A percentile compares a stretch with the other conserved stretches of the same genome.
Conservation (phyloP, 2,113 vertebrate species). For the Rattus rattus region DNA sequence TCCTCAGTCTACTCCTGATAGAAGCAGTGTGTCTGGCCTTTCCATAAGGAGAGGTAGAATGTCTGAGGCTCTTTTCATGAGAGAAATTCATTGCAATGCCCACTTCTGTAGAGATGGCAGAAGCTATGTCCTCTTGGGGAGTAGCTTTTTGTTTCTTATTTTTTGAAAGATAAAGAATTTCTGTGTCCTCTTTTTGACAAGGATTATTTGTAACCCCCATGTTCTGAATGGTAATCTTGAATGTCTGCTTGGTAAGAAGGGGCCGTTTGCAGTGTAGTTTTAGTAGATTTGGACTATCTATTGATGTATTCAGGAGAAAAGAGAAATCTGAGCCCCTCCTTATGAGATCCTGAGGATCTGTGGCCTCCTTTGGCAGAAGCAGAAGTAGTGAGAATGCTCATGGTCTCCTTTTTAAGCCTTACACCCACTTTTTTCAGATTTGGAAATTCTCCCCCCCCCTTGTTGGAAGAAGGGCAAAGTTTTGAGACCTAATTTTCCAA, state of each 20-base stretch:
- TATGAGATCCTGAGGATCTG: not conserved
- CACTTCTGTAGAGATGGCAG: too few relatives aligned
- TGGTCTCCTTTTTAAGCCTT: not conserved
- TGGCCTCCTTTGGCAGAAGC: not conserved
- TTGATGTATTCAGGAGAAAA: too few relatives aligned
- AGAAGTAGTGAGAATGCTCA: not conserved
- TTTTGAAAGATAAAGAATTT: not conserved
- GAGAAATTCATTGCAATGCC: too few relatives aligned
- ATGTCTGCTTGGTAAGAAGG: not conserved
- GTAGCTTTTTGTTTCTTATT: not conserved
- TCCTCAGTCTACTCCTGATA: too few relatives aligned
- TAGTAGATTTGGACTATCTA: not conserved
- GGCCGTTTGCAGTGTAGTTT: not conserved
- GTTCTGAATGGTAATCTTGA: not conserved
- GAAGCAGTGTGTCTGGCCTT: too few relatives aligned
- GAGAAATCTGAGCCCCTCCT: not conserved
- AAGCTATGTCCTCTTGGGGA: not conserved
- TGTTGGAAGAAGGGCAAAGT: not conserved
- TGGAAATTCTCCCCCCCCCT: accelerated
- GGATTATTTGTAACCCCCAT: accelerated
- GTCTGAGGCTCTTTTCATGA: too few relatives aligned
- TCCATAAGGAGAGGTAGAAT: too few relatives aligned
- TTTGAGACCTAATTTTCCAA: not conserved
- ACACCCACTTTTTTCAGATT: accelerated
- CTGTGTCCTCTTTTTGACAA: not conserved